Percentiles rank a stretch among this genome's conserved stretches.
These are phyloP conservation scores for Leptopilina drosophilae DNA, from an alignment of 2,888 invertebrate genomes.

Conservation along the genomic window DNA sequence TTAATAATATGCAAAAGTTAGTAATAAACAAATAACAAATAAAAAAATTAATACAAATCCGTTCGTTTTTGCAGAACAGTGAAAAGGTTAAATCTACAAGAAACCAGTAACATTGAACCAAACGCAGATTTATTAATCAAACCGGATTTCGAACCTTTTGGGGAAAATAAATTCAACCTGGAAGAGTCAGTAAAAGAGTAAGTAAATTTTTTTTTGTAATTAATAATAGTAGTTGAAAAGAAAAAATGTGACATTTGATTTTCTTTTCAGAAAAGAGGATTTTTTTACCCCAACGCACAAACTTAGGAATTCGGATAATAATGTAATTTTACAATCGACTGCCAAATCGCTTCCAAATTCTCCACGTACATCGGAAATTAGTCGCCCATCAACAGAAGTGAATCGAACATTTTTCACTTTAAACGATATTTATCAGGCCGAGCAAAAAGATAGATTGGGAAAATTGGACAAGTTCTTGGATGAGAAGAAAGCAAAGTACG, in stretches of 20 bases:
- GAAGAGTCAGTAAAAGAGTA: neutral
- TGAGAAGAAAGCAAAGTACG: constrained; percentile 42
- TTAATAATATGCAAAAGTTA: constrained; percentile 6
- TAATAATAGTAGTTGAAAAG: neutral
- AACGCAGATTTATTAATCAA: neutral
- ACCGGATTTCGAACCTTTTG: neutral
- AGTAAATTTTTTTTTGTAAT: constrained; percentile 1
- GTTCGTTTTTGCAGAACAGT: constrained; percentile 54
- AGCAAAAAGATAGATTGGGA: constrained; percentile 36
- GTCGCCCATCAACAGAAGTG: constrained; percentile 17
- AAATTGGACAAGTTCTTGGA: constrained; percentile 53
- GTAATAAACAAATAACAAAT: neutral
- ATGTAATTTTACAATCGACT: constrained; percentile 51
- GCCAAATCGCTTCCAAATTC: constrained; percentile 57
- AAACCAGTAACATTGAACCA: constrained; percentile 46
- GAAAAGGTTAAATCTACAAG: constrained; percentile 56
- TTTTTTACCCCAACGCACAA: constrained; percentile 14
- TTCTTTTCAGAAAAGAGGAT: neutral
- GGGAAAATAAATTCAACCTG: neutral
- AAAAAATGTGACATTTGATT: neutral
- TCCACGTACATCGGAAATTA: constrained; percentile 46
- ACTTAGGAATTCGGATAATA: constrained; percentile 41
- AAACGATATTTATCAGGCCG: constrained; percentile 36
- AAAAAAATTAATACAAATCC: constrained; percentile 2
- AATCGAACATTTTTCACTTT: constrained; percentile 19